Base-by-base conservation (phyloP, 2,113 vertebrate genomes). In the Onychostoma macrolepis region DNA sequence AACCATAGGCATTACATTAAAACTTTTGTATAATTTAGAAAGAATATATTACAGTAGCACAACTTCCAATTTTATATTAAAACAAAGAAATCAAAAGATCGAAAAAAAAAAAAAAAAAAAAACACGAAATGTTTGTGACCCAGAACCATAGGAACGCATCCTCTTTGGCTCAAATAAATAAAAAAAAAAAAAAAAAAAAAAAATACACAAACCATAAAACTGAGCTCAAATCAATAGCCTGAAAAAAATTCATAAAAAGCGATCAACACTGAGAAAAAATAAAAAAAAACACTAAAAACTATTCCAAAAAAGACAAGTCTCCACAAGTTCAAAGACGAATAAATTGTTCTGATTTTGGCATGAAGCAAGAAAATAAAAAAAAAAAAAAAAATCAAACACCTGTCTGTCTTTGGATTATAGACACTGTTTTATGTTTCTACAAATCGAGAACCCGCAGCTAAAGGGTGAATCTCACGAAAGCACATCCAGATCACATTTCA, bases 91-190 rank as follows among this genome's bases (percentile, higher is more conserved):
- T 28, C 12, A 75, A 90, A 90, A 88, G 89, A 89, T 89, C 81
- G 85, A 85, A 88, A 65, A 90, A 91, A 80, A 85, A 86, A 78
- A 91, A 89, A 77, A 61, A 76, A 88, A 84, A 87, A n/a, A 80
- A 50, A 13, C 1, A 92, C 88, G 92, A 90, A 93, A 91, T 92
- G 92, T 91, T 92, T 91, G 90, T 77, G 88, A 92, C 84, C 85
- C n/a, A n/a, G n/a, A n/a, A n/a, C n/a, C n/a, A n/a, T n/a, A n/a
- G n/a, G n/a, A n/a, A n/a, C n/a, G n/a, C n/a, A n/a, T n/a, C 88
- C 91, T 91, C 89, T 92, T 92, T 95, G 94, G 94, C 94, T 96
- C 95, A 95, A 95, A 95, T 95, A 95, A 96, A 95, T 95, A 94
- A 93, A 77, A 88, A 92, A 84, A 89, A 69, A 90, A 91, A 81